A percentile compares a stretch with the other conserved stretches of the same genome.
Evolutionary conservation across 2,113 vertebrate genomes (phyloP).

Genomic region (Marmota flaviventris): DNA sequence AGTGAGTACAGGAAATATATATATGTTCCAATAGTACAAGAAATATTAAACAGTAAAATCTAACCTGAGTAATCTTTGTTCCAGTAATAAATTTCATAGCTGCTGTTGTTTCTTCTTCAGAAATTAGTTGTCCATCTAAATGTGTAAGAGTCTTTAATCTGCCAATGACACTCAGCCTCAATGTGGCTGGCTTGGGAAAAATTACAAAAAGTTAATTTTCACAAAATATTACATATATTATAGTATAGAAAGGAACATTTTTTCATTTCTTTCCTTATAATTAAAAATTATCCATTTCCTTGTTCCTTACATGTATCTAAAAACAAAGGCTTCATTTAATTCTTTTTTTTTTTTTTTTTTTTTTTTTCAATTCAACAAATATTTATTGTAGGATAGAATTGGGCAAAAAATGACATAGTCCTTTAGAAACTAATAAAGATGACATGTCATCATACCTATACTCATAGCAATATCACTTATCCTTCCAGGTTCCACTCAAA

Average conservation of each 20-base stretch:
- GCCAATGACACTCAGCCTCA: slow-evolving; percentile 87
- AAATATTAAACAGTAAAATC: slow-evolving; percentile 49
- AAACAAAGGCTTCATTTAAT: slow-evolving; percentile 42
- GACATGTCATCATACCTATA: too few species aligned
- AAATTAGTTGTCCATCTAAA: slow-evolving; percentile 86
- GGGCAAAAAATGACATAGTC: too few species aligned
- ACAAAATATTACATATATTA: slow-evolving; percentile 54
- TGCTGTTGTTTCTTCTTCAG: slow-evolving; percentile 87
- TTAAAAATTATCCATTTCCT: background rate
- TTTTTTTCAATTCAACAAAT: too few species aligned
- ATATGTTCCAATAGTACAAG: slow-evolving; percentile 13
- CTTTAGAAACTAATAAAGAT: too few species aligned
- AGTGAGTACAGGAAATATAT: background rate
- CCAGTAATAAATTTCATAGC: slow-evolving; percentile 83
- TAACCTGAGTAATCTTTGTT: slow-evolving; percentile 90
- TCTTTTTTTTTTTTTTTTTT: too few species aligned
- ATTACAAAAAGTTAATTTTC: slow-evolving; percentile 65
- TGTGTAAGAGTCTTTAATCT: slow-evolving; percentile 89
- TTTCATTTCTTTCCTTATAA: slow-evolving; percentile 31
- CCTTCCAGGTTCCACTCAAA: too few species aligned
- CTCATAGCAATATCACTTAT: too few species aligned
- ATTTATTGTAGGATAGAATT: too few species aligned
- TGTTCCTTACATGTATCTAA: background rate
- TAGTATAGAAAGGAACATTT: background rate
- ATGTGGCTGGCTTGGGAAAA: slow-evolving; percentile 86